Evolutionary conservation across 1,140 invertebrate genomes (phyloP), one percentile per base, ranked within the genome.

Genomic region (Bradysia coprophila): DNA sequence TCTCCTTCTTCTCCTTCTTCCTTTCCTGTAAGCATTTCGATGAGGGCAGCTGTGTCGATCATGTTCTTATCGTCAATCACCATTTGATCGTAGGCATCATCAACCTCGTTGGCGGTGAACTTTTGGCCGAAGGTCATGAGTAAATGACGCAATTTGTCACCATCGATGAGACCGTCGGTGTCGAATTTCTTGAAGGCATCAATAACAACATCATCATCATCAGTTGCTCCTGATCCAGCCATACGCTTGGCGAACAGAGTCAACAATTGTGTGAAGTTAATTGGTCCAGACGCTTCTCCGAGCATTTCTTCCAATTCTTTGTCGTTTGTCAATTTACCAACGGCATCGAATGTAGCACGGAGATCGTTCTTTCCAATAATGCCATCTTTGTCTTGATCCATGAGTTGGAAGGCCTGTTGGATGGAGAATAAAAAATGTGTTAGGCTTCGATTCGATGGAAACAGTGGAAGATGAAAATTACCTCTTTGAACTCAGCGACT

Each of bases 321-420:
- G 55, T 94, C 89, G 50, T 75, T 75, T 53, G 81, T 78, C 45
- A 92, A 71, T 63, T 84, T 81, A 69, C 93, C 93, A 45, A 97
- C 75, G 49, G 84, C 83, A 67, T 94, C 90, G 69, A 91, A 97
- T 59, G 91, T 92, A 56, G 83, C 82, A 60, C 90, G 82, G 55
- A 98, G 75, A 69, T 98, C 94, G 63, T 80, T 83, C 65, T 94
- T 92, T 61, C 85, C 85, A 62, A 98, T 89, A 68, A 97, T 83
- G 54, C 92, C 91, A 66, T 98, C 94, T 68, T 96, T 93, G 71
- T 98, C 89, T 67, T 86, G 81, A 72, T 98, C 94, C 81, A 98
- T 98, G 59, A 98, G 79, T 64, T 86, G 80, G 81, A 98, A 97
- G 57, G 88, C 89, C 86, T 89, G 52, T 20, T 36, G 18, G 33